Conservation (phyloP, 53 echinoderm and acorn worm genomes). For the Apostichopus leukothele region DNA sequence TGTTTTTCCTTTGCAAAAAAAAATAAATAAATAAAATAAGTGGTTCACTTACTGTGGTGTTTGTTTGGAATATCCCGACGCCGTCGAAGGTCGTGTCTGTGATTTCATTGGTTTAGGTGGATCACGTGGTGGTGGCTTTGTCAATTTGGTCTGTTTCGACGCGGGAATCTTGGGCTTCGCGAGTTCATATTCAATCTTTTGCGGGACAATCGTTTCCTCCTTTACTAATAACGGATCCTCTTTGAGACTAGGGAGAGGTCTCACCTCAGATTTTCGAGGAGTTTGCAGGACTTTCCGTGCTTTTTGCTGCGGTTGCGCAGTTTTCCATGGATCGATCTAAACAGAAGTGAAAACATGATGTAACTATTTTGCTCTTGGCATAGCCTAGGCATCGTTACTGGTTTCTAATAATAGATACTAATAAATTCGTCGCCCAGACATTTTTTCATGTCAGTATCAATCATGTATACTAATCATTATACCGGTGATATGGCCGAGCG, state of each 20-base stretch:
- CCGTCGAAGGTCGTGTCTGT: not conserved
- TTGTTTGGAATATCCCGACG: slow-evolving; percentile 3
- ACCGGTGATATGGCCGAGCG: too few relatives aligned
- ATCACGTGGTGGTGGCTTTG: not conserved
- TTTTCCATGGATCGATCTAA: slow-evolving; percentile 23
- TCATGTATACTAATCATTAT: too few relatives aligned
- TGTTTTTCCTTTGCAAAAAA: too few relatives aligned
- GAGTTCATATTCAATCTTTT: not conserved
- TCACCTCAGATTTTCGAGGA: not conserved
- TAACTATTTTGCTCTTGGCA: too few relatives aligned
- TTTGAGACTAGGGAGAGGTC: not conserved
- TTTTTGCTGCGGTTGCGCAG: not conserved
- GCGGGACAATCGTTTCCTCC: not conserved
- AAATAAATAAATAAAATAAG: too few relatives aligned
- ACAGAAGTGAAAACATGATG: not conserved
- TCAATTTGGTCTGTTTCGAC: not conserved
- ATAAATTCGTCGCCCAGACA: too few relatives aligned
- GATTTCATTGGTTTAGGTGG: slow-evolving; percentile 1
- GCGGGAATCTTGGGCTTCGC: not conserved
- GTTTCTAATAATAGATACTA: too few relatives aligned
- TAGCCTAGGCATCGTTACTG: too few relatives aligned
- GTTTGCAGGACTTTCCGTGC: not conserved
- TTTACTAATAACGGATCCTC: not conserved
- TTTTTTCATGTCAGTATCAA: too few relatives aligned
- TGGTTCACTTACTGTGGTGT: slow-evolving; percentile 11